Evolutionary conservation across 2,888 invertebrate genomes (phyloP), one percentile per base, ranked within the genome.

Genomic region (Lasioglossum villosulum): DNA sequence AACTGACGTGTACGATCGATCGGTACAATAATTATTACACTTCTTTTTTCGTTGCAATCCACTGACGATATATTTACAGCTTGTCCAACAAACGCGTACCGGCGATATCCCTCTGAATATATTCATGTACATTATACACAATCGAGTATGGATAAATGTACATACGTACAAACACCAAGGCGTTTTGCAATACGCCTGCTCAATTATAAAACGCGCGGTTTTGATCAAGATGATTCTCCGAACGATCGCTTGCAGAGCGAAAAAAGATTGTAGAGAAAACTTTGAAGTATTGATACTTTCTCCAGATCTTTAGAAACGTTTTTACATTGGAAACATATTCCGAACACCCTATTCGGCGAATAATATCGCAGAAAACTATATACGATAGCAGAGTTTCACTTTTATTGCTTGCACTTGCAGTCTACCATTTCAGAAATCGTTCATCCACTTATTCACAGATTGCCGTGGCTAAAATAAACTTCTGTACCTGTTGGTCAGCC

Each of bases 301-400:
- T 30, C 63, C 63, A 63, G 63, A 34, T 66, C 34, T 66, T 66
- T 66, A 66, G 66, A 66, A 66, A 66, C 19, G 34, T 66, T 66
- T 66, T 34, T 16, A 34, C 14, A n/a, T 66, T 66, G 34, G 23
- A 34, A 66, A 66, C 23, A 23, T 66, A 34, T 34, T 34, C 34
- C 23, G 30, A 66, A 8, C 30, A 34, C 34, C 34, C 66, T 66
- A 37, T 66, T 66, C 34, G 66, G 34, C 4, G 30, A 34, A 34
- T 66, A 66, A 19, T 34, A 66, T 66, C 30, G 10, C 30, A 23
- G 34, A 37, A 1, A 37, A 66, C 66, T 66, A 37, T 66, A 23
- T 66, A 16, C 16, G 27, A 63, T 63, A 34, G 34, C 34, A 34
- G 66, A 66, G 48, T 77, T 37, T 48, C 48, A 42, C 42, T 63